Evolutionary conservation across 2,797 vertebrate genomes (phyloP).

Genomic region (Semotilus atromaculatus): DNA sequence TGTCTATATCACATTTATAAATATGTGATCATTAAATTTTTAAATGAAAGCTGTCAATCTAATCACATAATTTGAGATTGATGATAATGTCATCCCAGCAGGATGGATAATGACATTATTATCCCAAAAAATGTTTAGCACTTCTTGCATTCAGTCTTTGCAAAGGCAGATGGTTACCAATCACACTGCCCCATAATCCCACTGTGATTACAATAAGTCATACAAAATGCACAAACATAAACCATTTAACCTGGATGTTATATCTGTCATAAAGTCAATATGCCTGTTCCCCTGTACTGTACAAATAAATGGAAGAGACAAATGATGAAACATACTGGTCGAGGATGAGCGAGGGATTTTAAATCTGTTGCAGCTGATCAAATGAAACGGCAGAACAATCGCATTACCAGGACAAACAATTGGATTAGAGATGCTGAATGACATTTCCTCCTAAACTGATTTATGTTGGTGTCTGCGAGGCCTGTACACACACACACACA

Average conservation of each 20-base stretch:
- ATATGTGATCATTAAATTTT: neutral
- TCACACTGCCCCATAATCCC: neutral
- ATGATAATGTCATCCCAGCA: neutral
- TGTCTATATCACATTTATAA: slow-evolving; percentile 1
- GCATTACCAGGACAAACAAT: slow-evolving; percentile 73
- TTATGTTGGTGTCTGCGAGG: slow-evolving; percentile 45
- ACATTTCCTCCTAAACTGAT: slow-evolving; percentile 64
- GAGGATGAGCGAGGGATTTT: slow-evolving; percentile 74
- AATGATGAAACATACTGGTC: slow-evolving; percentile 63
- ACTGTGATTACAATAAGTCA: slow-evolving; percentile 41
- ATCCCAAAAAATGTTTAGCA: neutral
- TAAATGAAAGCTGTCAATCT: neutral
- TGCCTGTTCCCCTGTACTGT: slow-evolving; percentile 66
- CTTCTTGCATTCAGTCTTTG: neutral
- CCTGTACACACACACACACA: neutral
- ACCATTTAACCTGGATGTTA: slow-evolving; percentile 48
- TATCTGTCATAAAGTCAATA: slow-evolving; percentile 64
- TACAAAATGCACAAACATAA: slow-evolving; percentile 48
- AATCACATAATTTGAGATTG: neutral
- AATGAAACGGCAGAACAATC: slow-evolving; percentile 75
- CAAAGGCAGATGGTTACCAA: neutral
- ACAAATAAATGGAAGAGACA: slow-evolving; percentile 59
- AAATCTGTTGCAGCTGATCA: slow-evolving; percentile 72
- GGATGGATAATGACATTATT: neutral
- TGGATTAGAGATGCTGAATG: slow-evolving; percentile 72